Conservation (phyloP, 2,888 invertebrate species). For the Odontomyia ornata region DNA sequence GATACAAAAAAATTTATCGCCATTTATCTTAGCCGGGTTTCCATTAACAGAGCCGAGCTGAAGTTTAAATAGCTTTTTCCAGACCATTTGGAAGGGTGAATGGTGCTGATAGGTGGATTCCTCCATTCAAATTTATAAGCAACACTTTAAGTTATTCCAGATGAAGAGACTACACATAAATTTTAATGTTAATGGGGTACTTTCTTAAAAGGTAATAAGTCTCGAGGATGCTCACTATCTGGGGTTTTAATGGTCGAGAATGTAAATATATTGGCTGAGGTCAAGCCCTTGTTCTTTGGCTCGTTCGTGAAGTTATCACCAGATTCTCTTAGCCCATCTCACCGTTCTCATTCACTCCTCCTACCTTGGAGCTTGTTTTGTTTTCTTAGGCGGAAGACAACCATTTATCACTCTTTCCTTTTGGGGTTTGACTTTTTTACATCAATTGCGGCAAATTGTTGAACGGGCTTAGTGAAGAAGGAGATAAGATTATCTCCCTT, state of each 20-base stretch:
- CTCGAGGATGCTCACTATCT: constrained; percentile 37
- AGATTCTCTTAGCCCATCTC: neutral
- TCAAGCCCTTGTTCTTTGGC: constrained; percentile 30
- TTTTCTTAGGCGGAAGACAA: constrained; percentile 1
- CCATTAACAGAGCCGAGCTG: constrained; percentile 48
- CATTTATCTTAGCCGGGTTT: constrained; percentile 48
- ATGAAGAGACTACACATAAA: constrained; percentile 44
- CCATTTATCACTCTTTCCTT: constrained; percentile 36
- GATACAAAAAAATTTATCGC: constrained; percentile 43
- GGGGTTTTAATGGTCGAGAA: constrained; percentile 24
- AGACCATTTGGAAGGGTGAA: constrained; percentile 50
- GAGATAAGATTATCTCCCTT: constrained; percentile 5
- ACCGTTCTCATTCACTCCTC: neutral
- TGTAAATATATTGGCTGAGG: constrained; percentile 34
- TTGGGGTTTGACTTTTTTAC: constrained; percentile 29
- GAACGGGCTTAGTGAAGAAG: neutral
- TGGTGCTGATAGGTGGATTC: constrained; percentile 49
- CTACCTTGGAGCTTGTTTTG: neutral
- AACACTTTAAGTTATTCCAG: constrained; percentile 46
- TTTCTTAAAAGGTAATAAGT: constrained; percentile 45
- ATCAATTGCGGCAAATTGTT: constrained; percentile 40
- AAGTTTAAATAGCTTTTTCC: constrained; percentile 51
- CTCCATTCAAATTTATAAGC: constrained; percentile 47
- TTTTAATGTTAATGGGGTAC: constrained; percentile 46
- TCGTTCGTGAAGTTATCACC: constrained; percentile 3